Evolutionary conservation across 1,140 invertebrate species (phyloP), one percentile per base, ranked within the genome.

Genomic region (Teleogryllus occipitalis): DNA sequence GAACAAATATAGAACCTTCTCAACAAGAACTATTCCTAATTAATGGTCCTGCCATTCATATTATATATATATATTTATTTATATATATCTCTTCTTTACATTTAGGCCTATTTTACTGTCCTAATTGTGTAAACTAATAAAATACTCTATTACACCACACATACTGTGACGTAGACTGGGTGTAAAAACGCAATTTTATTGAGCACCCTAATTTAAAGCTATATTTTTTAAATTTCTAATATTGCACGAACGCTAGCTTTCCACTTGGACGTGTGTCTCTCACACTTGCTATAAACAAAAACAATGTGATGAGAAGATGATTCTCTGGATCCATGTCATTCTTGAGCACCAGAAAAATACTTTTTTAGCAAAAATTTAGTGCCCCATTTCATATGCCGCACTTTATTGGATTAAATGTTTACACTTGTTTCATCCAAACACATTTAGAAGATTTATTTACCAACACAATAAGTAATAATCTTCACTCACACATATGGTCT

Each of bases 141-240:
- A 81, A 81, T 81, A 79, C 18, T 75, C 74, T 81, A 78, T 65
- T 78, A 79, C 73, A 82, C 77, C 65, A 80, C 48, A 77, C 73
- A 48, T 73, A 77, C 15, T 49, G 80, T 81, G 81, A 77, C 77
- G 47, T 27, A 75, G 74, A 48, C 75, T 73, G 75, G 75, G 78
- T 80, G 76, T 80, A 79, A 81, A 79, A 74, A 77, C 54, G 75
- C 77, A 81, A 77, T 8, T 79, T 47, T 78, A 75, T 81, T 81
- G 81, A 81, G 81, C 81, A 81, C 74, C 79, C 81, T 81, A 81
- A 75, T 77, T 81, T 81, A 82, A 82, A 82, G 78, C 78, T 82
- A 82, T 81, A 54, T 78, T 65, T 47, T 81, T 78, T 76, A 47
- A 15, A 79, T 21, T 65, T 78, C 80, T 81, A 81, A 80, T 79